Evolutionary conservation across 2,888 invertebrate genomes (phyloP).

Genomic region (Protodeltote pygarga): DNA sequence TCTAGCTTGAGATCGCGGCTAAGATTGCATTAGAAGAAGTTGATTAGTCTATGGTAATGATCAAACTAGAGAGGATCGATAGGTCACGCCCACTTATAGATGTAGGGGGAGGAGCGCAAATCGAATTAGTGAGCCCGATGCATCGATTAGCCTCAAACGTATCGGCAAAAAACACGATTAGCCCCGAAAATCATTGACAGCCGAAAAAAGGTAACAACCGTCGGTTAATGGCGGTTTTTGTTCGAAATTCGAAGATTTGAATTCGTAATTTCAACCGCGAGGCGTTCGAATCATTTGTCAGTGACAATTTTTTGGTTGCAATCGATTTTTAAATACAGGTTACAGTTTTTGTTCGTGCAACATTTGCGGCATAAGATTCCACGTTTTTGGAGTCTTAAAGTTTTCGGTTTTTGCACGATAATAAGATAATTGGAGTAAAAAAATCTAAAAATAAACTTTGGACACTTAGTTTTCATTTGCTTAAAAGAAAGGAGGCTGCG

Average conservation of each 20-base stretch:
- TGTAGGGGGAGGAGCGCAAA: slow-evolving; percentile 80
- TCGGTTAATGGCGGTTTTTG: slow-evolving; percentile 85
- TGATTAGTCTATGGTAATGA: slow-evolving; percentile 60
- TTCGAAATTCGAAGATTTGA: slow-evolving; percentile 85
- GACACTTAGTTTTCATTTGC: slow-evolving; percentile 41
- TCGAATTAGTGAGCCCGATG: slow-evolving; percentile 83
- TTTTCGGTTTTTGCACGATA: slow-evolving; percentile 56
- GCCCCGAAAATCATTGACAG: slow-evolving; percentile 84
- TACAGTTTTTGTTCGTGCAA: slow-evolving; percentile 63
- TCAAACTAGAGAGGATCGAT: slow-evolving; percentile 77
- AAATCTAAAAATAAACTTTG: slow-evolving; percentile 43
- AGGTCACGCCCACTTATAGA: slow-evolving; percentile 79
- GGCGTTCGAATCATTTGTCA: slow-evolving; percentile 87
- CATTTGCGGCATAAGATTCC: slow-evolving; percentile 55
- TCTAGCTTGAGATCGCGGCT: slow-evolving; percentile 11
- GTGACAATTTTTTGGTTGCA: slow-evolving; percentile 86
- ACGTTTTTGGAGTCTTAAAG: slow-evolving; percentile 48
- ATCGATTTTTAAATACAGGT: slow-evolving; percentile 87
- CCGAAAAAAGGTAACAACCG: slow-evolving; percentile 82
- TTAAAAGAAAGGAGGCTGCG: slow-evolving; percentile 27
- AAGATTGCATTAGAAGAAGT: slow-evolving; percentile 26
- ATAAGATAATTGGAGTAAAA: slow-evolving; percentile 59
- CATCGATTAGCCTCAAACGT: slow-evolving; percentile 81
- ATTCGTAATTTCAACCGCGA: slow-evolving; percentile 86
- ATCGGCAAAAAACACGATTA: slow-evolving; percentile 86